These are phyloP conservation scores for Philereme transversata DNA, from an alignment of 2,888 invertebrate species.

Conservation along the genomic window DNA sequence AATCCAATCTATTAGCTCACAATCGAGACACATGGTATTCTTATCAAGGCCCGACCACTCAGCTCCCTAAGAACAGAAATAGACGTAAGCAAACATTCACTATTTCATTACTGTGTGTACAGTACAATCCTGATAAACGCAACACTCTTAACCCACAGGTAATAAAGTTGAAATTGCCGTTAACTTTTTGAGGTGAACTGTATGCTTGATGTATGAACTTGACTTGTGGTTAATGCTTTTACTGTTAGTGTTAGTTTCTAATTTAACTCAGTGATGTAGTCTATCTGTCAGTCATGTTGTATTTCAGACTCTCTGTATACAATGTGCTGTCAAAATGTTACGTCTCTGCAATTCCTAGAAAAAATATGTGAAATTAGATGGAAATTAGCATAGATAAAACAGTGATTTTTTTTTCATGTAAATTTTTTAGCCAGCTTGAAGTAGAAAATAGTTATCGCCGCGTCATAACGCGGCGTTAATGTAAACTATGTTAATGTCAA, in stretches of 20 bases:
- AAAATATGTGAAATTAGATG: too few species aligned
- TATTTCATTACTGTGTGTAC: slow-evolving; percentile 14
- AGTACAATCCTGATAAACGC: slow-evolving; percentile 11
- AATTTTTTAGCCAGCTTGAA: neutral
- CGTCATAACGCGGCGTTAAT: neutral
- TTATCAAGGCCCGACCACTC: slow-evolving; percentile 10
- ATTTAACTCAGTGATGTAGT: slow-evolving; percentile 11
- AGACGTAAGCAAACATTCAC: slow-evolving; percentile 32
- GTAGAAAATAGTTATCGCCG: neutral
- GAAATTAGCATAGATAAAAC: too few species aligned
- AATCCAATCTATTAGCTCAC: neutral
- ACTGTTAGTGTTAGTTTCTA: slow-evolving; percentile 16
- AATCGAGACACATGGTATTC: neutral
- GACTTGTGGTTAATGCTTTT: slow-evolving; percentile 30
- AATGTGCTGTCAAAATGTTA: neutral
- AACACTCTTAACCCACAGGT: neutral
- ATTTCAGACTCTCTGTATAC: slow-evolving; percentile 10
- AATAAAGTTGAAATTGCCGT: slow-evolving; percentile 15
- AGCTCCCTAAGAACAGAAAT: slow-evolving; percentile 26
- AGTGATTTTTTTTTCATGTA: neutral
- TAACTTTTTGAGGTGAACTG: slow-evolving; percentile 13
- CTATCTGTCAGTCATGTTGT: slow-evolving; percentile 11
- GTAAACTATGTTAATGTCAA: slow-evolving; percentile 3
- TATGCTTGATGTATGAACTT: slow-evolving; percentile 31
- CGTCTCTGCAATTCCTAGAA: neutral